A percentile compares a stretch with the other conserved stretches of the same genome.
Conservation (phyloP, 1,140 invertebrate species). For the Lasioglossum albipes region DNA sequence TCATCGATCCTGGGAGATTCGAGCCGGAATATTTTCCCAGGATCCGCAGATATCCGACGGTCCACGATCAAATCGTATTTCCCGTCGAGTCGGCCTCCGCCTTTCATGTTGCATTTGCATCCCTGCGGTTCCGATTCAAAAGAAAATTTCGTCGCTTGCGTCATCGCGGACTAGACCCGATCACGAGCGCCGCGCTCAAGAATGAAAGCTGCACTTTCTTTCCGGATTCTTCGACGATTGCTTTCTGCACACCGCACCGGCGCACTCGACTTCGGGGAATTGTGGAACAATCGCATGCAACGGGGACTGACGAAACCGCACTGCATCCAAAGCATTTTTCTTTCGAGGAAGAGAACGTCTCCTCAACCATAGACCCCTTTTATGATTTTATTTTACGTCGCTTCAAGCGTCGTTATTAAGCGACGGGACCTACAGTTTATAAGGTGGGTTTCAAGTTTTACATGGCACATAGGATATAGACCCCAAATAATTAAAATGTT, state of each 20-base stretch:
- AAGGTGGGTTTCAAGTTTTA: no score
- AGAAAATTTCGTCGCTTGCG: not conserved
- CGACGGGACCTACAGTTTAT: no score
- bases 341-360: no score
- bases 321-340: no score
- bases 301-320: no score
- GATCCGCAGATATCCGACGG: slow-evolving; percentile 7
- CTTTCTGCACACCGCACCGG: not conserved
- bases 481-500: no score
- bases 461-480: no score
- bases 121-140: not conserved
- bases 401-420: no score
- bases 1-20: slow-evolving; percentile 34
- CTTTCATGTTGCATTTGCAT: not conserved
- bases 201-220: slow-evolving; percentile 1
- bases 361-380: no score
- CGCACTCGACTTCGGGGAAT: no score
- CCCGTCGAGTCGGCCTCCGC: not conserved
- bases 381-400: no score
- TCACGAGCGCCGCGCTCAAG: not conserved
- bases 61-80: not conserved
- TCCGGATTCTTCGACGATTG: not conserved
- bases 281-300: no score
- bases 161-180: not conserved
- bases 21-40: slow-evolving; percentile 48